Base-by-base conservation (phyloP, 2,888 invertebrate species). In the Cordylochernes scorpioides region DNA sequence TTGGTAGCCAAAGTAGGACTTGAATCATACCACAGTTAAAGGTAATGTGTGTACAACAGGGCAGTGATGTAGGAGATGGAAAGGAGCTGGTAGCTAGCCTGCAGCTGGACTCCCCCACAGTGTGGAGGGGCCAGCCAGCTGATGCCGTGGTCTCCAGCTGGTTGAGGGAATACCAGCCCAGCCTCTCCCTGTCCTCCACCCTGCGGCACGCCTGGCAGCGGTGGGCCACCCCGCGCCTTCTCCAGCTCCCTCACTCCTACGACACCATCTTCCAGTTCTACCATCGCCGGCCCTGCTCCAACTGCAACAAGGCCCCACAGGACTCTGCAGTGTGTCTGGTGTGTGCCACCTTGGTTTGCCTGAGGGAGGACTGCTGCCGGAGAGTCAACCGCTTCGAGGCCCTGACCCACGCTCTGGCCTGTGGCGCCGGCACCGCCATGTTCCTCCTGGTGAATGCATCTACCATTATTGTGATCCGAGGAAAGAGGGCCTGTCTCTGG, bases 401-500 rank as follows among this genome's bases (percentile, higher is more conserved):
- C 9, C 3, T 25, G 17, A 35, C n/a, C n/a, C 91, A 91, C 61
- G 73, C 86, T 30, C 64, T 73, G 42, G 71, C 75, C 45, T 94
- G 94, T 55, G 91, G 91, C 30, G 82, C 80, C 34, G 88, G 91
- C 39, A 88, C 88, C 31, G 80, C 80, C 37, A 74, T 91, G 48
- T 88, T 77, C 58, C 64, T 91, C 43, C 77, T 82, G 40, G 80
- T 91, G 40, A 82, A 88, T 38, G 82, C 86, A 1, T 86, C 86
- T 8, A 78, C 82, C 50, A 74, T 88, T 38, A 78, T 88, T 49
- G 82, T 91, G 44, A 74, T 91, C 46, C 65, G 88, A 38, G 86
- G 86, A 16, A 67, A 71, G 34, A 64, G 86, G 46, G 86, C 82
- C 40, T 84, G 88, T 48, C 65, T 88, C 15, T 97, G 94, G 94